These are phyloP conservation scores for Ifrita kowaldi DNA, from an alignment of 2,113 vertebrate genomes.

Conservation along the genomic window DNA sequence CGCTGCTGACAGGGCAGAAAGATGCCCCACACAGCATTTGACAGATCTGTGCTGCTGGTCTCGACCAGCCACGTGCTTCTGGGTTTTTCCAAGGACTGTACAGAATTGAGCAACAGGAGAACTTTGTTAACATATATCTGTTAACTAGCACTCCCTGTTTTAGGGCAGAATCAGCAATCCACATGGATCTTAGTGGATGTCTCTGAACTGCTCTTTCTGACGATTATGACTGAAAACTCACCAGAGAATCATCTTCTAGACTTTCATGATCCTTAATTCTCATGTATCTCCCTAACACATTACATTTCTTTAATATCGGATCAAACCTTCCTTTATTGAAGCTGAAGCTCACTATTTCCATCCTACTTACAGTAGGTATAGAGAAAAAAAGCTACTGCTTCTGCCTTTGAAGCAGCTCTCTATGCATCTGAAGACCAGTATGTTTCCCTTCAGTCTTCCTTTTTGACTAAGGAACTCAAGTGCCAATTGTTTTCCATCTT, in stretches of 20 bases:
- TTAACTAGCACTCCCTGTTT: not conserved
- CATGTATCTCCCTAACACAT: not conserved
- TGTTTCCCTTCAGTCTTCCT: not conserved
- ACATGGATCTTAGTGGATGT: not conserved
- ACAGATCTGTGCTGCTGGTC: not conserved
- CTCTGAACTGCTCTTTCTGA: not conserved
- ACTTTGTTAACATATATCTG: not conserved
- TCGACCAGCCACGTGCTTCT: not conserved
- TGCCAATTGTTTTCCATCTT: not conserved
- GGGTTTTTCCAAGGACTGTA: not conserved
- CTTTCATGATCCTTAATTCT: not conserved
- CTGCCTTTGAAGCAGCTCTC: not conserved
- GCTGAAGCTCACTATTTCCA: not conserved
- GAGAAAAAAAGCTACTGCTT: not conserved
- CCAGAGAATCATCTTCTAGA: not conserved
- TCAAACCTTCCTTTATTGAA: not conserved
- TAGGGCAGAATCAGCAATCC: not conserved
- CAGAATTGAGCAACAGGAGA: not conserved
- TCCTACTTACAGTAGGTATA: not conserved
- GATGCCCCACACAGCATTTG: not conserved
- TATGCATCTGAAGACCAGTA: not conserved
- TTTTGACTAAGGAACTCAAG: not conserved
- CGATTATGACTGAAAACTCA: not conserved
- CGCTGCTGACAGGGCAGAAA: not conserved
- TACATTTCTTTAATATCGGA: not conserved